phyloP scores from a whole-genome alignment of 1,140 invertebrate species.

The Eumeta japonica region DNA sequence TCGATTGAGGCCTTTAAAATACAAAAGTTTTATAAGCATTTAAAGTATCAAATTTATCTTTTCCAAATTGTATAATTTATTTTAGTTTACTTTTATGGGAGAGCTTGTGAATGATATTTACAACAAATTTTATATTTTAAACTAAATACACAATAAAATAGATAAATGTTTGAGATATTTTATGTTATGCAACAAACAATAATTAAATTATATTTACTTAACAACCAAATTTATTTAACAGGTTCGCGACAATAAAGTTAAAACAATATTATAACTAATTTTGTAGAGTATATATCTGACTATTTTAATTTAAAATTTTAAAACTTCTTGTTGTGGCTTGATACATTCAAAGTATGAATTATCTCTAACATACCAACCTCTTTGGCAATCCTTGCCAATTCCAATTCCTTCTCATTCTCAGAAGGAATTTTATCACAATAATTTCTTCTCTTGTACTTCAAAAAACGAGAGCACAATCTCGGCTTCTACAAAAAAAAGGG shows the following conservation, averaged over 20 bases:
- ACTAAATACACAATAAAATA: neutral
- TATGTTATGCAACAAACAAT: neutral
- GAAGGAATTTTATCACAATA: constrained; percentile 14
- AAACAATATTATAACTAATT: neutral
- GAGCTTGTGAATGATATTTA: neutral
- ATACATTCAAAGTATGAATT: neutral
- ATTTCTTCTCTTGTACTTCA: constrained; percentile 15
- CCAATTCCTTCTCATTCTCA: constrained; percentile 37
- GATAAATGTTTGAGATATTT: neutral
- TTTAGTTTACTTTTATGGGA: neutral
- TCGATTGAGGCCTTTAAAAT: constrained; percentile 46
- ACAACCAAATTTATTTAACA: neutral
- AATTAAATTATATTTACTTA: neutral
- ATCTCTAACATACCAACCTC: constrained; percentile 22
- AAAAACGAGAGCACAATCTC: constrained; percentile 9
- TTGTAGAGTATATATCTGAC: neutral
- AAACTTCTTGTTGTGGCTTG: too few relatives aligned
- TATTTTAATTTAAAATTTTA: neutral
- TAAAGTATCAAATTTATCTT: neutral
- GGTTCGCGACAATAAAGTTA: neutral
- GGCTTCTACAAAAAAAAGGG: constrained; percentile 5
- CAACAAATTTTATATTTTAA: neutral
- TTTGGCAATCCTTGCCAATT: constrained; percentile 34
- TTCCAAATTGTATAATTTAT: neutral
- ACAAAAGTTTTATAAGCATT: constrained; percentile 8